Percentiles rank a stretch among this genome's conserved stretches.
These are phyloP conservation scores for Dasyornis broadbenti DNA, from an alignment of 2,113 vertebrate species.

Conservation along the genomic window DNA sequence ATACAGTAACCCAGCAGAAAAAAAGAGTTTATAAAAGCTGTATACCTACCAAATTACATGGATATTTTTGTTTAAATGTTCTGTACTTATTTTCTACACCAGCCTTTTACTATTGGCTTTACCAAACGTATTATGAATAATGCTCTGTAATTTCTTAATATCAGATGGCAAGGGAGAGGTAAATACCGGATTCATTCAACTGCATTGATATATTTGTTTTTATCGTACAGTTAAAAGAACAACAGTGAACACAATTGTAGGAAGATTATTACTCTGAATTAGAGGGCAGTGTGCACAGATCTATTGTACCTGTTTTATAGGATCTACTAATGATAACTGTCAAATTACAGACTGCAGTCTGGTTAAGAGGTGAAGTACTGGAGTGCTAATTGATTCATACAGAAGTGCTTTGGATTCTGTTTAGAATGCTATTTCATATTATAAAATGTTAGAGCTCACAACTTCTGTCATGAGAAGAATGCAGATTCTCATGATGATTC, in stretches of 20 bases:
- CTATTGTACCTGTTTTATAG: not conserved
- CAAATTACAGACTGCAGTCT: not conserved
- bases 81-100: not conserved
- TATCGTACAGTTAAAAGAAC: not conserved
- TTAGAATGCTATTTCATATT: not conserved
- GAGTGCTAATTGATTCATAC: not conserved
- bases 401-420: not conserved
- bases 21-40: not conserved
- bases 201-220: not conserved
- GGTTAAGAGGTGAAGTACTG: not conserved
- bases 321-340: not conserved
- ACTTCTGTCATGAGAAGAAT: not conserved
- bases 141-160: not conserved
- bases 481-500: accelerated
- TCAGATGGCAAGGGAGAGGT: not conserved
- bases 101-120: not conserved
- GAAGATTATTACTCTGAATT: not conserved
- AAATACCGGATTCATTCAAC: not conserved
- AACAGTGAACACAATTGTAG: not conserved
- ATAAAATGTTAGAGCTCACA: not conserved
- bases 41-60: not conserved
- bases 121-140: not conserved
- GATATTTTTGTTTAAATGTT: not conserved
- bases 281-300: not conserved
- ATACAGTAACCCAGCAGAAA: not conserved